These are phyloP conservation scores for Ginglymostoma cirratum DNA, from an alignment of 2,113 vertebrate species.

Conservation along the genomic window DNA sequence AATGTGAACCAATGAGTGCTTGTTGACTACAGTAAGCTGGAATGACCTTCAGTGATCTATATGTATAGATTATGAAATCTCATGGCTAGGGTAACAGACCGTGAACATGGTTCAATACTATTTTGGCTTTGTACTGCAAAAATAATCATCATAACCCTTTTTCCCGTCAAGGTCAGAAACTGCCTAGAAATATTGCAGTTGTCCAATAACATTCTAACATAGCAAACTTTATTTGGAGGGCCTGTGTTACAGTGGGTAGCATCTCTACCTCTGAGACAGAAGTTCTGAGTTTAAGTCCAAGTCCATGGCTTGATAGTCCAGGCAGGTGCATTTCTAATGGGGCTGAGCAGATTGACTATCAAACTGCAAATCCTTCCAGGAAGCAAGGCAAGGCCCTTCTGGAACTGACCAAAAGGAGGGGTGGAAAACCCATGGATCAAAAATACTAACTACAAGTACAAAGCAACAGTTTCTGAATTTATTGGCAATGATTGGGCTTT, in stretches of 20 bases:
- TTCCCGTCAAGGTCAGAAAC: constrained; percentile 53
- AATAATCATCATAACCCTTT: constrained; percentile 57
- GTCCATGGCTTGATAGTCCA: neutral
- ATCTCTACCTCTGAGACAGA: neutral
- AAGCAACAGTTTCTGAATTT: neutral
- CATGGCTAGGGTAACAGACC: constrained; percentile 55
- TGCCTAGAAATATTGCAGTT: constrained; percentile 37
- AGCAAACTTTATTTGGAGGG: neutral
- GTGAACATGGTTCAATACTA: constrained; percentile 51
- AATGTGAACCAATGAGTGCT: constrained; percentile 44
- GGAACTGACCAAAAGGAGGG: neutral
- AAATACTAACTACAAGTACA: neutral
- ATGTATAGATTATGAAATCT: constrained; percentile 58
- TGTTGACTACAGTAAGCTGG: constrained; percentile 49
- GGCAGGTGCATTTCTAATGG: neutral
- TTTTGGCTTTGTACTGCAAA: constrained; percentile 59
- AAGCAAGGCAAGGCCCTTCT: neutral
- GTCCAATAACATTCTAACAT: neutral
- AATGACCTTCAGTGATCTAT: constrained; percentile 54
- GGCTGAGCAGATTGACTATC: neutral
- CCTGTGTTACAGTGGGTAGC: neutral
- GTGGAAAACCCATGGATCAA: neutral
- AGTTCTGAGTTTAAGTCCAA: neutral
- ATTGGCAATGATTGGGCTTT: neutral
- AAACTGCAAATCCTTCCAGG: neutral